phyloP scores from a whole-genome alignment of 2,888 invertebrate genomes.

The Scelioninae gen. 2 region DNA sequence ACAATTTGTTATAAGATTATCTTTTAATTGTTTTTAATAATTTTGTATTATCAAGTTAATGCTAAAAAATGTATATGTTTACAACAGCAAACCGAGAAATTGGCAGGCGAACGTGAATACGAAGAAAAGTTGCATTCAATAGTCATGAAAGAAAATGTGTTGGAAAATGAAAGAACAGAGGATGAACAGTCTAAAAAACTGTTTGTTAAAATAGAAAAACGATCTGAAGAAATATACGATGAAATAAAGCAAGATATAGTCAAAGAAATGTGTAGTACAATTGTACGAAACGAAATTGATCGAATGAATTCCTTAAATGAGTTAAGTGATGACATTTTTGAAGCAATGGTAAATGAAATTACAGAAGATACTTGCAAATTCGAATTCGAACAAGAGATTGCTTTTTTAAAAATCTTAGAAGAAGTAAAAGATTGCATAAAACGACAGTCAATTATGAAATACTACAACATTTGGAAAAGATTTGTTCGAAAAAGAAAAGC shows the following conservation, averaged over 20 bases:
- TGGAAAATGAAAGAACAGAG: slow-evolving; percentile 39
- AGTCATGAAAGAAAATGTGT: slow-evolving; percentile 62
- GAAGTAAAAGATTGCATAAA: slow-evolving; percentile 72
- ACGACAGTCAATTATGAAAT: slow-evolving; percentile 72
- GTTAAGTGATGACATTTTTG: slow-evolving; percentile 61
- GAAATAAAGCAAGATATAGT: slow-evolving; percentile 64
- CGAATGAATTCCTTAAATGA: slow-evolving; percentile 63
- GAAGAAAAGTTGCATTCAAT: slow-evolving; percentile 48
- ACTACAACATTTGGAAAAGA: slow-evolving; percentile 76
- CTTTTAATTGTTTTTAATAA: too few relatives aligned
- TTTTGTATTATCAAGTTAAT: too few relatives aligned
- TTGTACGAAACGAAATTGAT: slow-evolving; percentile 13
- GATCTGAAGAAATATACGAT: slow-evolving; percentile 64
- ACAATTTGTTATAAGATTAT: too few relatives aligned
- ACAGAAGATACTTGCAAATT: slow-evolving; percentile 70
- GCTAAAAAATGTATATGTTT: too few relatives aligned
- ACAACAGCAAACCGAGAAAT: background rate
- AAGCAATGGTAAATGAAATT: slow-evolving; percentile 65
- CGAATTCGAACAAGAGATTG: slow-evolving; percentile 71
- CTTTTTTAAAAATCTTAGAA: slow-evolving; percentile 71
- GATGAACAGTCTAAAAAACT: slow-evolving; percentile 57
- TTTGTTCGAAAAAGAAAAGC: slow-evolving; percentile 74
- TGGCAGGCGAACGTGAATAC: slow-evolving; percentile 36
- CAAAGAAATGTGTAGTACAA: slow-evolving; percentile 50
- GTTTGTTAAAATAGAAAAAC: slow-evolving; percentile 60